These are phyloP conservation scores for Vimba vimba DNA, from an alignment of 2,113 vertebrate genomes.

Conservation along the genomic window DNA sequence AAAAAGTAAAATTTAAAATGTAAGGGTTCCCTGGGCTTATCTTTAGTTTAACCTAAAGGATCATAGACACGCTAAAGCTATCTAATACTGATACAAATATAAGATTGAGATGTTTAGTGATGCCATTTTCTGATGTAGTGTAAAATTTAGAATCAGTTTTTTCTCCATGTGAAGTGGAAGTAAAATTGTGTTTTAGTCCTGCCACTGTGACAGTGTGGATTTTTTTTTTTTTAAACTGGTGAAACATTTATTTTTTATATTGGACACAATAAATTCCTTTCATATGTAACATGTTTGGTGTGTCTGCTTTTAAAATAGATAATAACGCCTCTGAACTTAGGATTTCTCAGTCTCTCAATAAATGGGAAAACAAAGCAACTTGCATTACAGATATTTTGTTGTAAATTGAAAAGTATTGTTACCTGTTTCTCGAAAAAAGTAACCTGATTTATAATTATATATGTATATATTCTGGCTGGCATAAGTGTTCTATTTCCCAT, in stretches of 20 bases:
- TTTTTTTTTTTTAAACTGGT: constrained; percentile 29
- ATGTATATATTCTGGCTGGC: too few species aligned
- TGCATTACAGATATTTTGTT: too few species aligned
- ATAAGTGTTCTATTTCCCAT: neutral
- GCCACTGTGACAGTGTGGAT: constrained; percentile 50
- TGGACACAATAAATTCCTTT: constrained; percentile 55
- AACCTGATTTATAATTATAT: too few species aligned
- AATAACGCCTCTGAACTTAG: too few species aligned
- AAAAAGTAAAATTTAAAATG: constrained; percentile 33
- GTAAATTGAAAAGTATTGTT: too few species aligned
- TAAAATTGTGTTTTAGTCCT: constrained; percentile 43
- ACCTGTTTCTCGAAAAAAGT: too few species aligned
- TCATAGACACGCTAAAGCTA: constrained; percentile 77
- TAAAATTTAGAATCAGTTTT: constrained; percentile 32
- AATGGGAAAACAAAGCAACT: too few species aligned
- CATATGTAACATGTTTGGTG: constrained; percentile 32
- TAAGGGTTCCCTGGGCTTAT: constrained; percentile 70
- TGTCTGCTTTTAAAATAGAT: neutral
- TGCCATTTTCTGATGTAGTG: constrained; percentile 42
- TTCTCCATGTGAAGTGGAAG: constrained; percentile 46
- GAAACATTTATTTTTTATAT: constrained; percentile 55
- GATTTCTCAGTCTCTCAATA: too few species aligned
- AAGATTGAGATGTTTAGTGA: constrained; percentile 37
- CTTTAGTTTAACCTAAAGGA: constrained; percentile 82
- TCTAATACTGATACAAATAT: constrained; percentile 52